Conservation (phyloP, 2,888 invertebrate genomes). For the Rotaria magnacalcarata region DNA sequence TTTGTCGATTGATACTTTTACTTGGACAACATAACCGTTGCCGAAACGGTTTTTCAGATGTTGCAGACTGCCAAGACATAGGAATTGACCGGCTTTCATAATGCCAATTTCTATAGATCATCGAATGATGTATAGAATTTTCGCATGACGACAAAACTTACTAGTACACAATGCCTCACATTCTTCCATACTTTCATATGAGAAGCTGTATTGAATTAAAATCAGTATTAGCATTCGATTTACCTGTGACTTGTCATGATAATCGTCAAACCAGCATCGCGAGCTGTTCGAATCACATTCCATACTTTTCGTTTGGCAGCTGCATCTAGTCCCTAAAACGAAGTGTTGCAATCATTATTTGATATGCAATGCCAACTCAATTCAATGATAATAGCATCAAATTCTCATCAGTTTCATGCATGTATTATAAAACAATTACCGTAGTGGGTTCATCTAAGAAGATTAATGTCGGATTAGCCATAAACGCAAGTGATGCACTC, state of each 20-base stretch:
- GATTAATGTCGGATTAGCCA: constrained; percentile 59
- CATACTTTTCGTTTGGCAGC: constrained; percentile 58
- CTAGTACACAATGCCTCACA: constrained; percentile 43
- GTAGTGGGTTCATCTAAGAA: constrained; percentile 61
- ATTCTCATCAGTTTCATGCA: background rate
- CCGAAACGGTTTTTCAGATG: background rate
- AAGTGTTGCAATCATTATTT: too few relatives aligned
- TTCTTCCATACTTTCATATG: constrained; percentile 42
- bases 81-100: background rate
- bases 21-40: background rate
- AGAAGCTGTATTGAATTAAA: background rate
- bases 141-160: background rate
- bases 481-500: constrained; percentile 58
- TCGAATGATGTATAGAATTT: background rate
- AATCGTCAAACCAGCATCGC: constrained; percentile 55
- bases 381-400: background rate
- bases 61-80: background rate
- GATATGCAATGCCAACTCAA: background rate
- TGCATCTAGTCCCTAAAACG: constrained; percentile 59
- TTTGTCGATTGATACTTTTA: background rate
- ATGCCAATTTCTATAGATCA: background rate
- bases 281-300: constrained; percentile 56
- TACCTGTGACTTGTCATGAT: constrained; percentile 58
- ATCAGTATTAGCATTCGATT: background rate
- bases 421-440: background rate